These are phyloP conservation scores for Tenrec ecaudatus DNA, from an alignment of 2,113 vertebrate genomes.

Conservation along the genomic window DNA sequence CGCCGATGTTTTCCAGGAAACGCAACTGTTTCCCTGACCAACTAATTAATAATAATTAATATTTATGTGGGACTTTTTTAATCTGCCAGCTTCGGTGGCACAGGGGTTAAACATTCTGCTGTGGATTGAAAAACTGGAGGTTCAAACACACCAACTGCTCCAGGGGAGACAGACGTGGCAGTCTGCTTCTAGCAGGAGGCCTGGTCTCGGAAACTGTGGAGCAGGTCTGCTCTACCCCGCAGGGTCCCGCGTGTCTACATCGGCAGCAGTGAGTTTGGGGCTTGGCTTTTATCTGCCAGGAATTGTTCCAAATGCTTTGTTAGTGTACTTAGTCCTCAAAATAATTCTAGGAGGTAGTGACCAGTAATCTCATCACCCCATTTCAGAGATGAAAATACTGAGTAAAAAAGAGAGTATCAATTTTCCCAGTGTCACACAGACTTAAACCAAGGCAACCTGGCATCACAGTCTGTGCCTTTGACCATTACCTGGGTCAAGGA, in stretches of 20 bases:
- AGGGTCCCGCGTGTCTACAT: too few relatives aligned
- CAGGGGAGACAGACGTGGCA: too few relatives aligned
- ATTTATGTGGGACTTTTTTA: background rate
- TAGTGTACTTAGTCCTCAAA: background rate
- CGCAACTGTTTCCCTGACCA: background rate
- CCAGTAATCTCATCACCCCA: background rate
- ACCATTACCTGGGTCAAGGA: accelerated
- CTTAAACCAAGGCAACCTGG: background rate
- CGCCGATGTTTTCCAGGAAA: conserved; percentile 1
- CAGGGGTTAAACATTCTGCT: too few relatives aligned
- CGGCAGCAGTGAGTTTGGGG: too few relatives aligned
- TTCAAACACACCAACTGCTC: too few relatives aligned
- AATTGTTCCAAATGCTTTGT: background rate
- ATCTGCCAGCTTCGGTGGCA: too few relatives aligned
- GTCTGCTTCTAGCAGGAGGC: too few relatives aligned
- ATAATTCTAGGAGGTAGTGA: background rate
- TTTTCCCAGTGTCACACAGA: background rate
- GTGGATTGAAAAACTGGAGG: too few relatives aligned
- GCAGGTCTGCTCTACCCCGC: too few relatives aligned
- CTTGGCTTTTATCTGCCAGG: background rate
- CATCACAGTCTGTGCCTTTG: background rate
- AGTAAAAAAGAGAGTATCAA: background rate
- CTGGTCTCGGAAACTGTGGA: too few relatives aligned
- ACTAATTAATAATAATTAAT: background rate
- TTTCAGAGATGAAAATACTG: background rate